Conservation (phyloP, 2,113 vertebrate species). For the Onychostruthus taczanowskii region DNA sequence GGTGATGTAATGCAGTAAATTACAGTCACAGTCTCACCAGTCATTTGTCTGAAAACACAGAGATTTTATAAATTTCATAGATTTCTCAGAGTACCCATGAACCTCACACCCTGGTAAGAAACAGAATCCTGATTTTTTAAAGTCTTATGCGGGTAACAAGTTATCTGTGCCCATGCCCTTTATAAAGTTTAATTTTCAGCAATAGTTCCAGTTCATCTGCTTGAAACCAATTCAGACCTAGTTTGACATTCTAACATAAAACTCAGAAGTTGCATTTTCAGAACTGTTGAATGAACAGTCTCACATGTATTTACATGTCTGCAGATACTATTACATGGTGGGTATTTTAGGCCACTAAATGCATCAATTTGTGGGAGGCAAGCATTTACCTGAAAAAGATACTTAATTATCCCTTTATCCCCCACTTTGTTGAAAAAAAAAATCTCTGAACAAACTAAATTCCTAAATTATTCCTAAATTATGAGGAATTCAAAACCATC, state of each 20-base stretch:
- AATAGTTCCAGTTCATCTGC: background rate
- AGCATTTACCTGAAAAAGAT: background rate
- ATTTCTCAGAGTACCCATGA: background rate
- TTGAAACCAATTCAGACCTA: background rate
- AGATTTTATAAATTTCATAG: background rate
- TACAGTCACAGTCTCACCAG: background rate
- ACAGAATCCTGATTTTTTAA: background rate
- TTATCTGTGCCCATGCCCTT: background rate
- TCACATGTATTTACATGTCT: background rate
- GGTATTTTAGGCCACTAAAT: background rate
- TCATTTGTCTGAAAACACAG: background rate
- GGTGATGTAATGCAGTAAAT: background rate
- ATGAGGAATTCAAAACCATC: background rate
- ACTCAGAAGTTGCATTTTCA: background rate
- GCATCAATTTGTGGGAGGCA: background rate
- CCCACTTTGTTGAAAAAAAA: background rate
- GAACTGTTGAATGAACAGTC: background rate
- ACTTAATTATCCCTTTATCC: background rate
- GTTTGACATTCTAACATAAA: background rate
- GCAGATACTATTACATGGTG: background rate
- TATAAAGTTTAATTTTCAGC: background rate
- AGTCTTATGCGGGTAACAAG: background rate
- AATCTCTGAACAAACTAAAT: background rate
- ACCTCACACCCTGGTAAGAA: background rate
- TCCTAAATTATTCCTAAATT: background rate